These are phyloP conservation scores for Ceratosolen solmsi DNA, from an alignment of 1,140 invertebrate genomes.

Conservation along the genomic window DNA sequence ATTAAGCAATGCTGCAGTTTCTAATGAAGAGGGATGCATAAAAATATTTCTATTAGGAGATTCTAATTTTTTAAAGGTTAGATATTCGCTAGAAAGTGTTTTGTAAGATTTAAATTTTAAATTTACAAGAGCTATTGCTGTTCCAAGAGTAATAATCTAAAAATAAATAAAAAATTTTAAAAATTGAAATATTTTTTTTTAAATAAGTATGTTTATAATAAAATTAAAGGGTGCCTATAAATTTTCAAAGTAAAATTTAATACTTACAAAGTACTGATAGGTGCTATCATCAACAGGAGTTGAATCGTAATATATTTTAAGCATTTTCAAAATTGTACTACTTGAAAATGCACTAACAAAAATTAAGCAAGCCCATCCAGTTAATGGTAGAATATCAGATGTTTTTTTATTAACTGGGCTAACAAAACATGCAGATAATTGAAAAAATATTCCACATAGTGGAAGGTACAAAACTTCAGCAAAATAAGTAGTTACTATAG, in stretches of 20 bases:
- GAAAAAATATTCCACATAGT: conserved; percentile 63
- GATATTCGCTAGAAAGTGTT: conserved; percentile 43
- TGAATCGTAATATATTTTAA: conserved; percentile 56
- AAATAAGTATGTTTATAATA: background rate
- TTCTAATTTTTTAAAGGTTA: conserved; percentile 59
- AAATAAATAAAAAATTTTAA: conserved; percentile 2
- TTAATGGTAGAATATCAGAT: conserved; percentile 59
- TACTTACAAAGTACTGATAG: conserved; percentile 63
- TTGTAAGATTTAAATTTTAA: conserved; percentile 57
- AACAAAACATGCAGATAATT: conserved; percentile 58
- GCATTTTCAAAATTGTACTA: conserved; percentile 56
- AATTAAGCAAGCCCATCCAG: conserved; percentile 62
- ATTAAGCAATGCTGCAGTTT: background rate
- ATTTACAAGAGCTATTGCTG: conserved; percentile 61
- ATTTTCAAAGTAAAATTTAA: background rate
- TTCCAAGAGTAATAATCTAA: conserved; percentile 41
- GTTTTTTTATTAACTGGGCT: conserved; percentile 51
- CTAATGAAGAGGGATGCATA: conserved; percentile 14
- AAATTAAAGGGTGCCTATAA: background rate
- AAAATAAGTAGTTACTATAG: conserved; percentile 58
- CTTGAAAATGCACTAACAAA: conserved; percentile 57
- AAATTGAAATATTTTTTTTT: background rate
- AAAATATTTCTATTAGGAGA: conserved; percentile 30
- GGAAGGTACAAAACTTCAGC: conserved; percentile 57
- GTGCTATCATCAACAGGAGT: conserved; percentile 57